Percentiles rank a stretch among this genome's conserved stretches.
Evolutionary conservation across 1,140 invertebrate species (phyloP).

Genomic region (Heliconius congener): DNA sequence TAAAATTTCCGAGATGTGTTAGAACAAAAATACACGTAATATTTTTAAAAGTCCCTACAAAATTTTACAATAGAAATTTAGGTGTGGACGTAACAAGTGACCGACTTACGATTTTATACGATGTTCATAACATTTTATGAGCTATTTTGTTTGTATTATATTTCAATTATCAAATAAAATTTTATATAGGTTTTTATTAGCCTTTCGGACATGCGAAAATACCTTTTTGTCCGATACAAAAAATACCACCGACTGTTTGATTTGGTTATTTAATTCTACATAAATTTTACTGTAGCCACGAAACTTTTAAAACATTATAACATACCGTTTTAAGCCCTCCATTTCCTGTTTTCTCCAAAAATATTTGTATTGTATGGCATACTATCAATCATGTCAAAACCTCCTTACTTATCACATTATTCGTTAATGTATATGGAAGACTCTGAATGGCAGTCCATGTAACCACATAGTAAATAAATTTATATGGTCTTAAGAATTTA

Average conservation of each 20-base stretch:
- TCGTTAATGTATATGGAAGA: not conserved
- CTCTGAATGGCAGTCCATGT: not conserved
- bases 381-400: not conserved
- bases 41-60: not conserved
- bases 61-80: not conserved
- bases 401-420: not conserved
- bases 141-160: not conserved
- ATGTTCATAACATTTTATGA: not conserved
- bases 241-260: not conserved
- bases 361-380: not conserved
- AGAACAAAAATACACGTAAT: too few relatives aligned
- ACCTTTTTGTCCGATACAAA: not conserved
- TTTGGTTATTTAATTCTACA: not conserved
- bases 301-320: not conserved
- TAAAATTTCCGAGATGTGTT: too few relatives aligned
- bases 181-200: too few relatives aligned
- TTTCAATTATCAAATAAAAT: too few relatives aligned
- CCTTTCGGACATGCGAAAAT: not conserved
- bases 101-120: not conserved
- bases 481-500: not conserved
- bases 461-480: not conserved
- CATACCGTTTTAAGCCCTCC: not conserved
- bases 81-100: not conserved
- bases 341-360: slow-evolving; percentile 2
- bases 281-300: not conserved